Percentiles rank a stretch among this genome's conserved stretches.
Conservation (phyloP, 2,888 invertebrate genomes). For the Andricus curvator region DNA sequence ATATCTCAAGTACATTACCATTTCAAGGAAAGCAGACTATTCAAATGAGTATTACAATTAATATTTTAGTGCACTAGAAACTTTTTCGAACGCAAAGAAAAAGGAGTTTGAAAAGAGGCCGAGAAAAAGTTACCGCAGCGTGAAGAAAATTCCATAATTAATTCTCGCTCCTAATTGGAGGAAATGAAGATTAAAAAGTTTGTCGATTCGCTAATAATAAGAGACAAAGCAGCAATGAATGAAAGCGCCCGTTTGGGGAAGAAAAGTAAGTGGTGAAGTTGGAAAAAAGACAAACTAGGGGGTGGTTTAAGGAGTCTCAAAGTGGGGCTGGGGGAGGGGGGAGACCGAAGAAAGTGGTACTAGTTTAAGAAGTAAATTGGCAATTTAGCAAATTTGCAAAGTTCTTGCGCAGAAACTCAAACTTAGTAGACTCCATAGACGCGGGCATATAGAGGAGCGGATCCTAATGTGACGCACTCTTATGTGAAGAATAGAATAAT, state of each 20-base stretch:
- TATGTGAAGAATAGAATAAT: no score
- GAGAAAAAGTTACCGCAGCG: constrained; percentile 22
- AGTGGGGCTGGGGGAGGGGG: constrained; percentile 46
- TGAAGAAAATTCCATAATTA: constrained; percentile 68
- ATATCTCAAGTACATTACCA: not conserved
- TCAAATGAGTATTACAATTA: not conserved
- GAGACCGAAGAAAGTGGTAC: constrained; percentile 61
- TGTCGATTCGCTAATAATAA: constrained; percentile 63
- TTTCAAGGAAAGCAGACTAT: not conserved
- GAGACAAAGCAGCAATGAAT: constrained; percentile 63
- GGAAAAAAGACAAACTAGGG: constrained; percentile 40
- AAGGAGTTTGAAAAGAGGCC: not conserved
- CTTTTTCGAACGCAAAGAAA: constrained; percentile 22
- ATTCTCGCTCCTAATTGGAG: constrained; percentile 72
- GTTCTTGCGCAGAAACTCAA: constrained; percentile 69
- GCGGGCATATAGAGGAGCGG: constrained; percentile 42
- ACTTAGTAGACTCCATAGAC: constrained; percentile 47
- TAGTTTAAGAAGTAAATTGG: constrained; percentile 76
- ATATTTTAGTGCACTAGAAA: constrained; percentile 23
- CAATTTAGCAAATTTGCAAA: constrained; percentile 77
- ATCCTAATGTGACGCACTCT: no score
- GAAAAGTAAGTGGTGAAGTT: constrained; percentile 46
- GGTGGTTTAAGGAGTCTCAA: constrained; percentile 46
- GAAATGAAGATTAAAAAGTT: constrained; percentile 75
- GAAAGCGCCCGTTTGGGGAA: constrained; percentile 49